phyloP scores from a whole-genome alignment of 2,113 vertebrate genomes.

The Psophia crepitans region DNA sequence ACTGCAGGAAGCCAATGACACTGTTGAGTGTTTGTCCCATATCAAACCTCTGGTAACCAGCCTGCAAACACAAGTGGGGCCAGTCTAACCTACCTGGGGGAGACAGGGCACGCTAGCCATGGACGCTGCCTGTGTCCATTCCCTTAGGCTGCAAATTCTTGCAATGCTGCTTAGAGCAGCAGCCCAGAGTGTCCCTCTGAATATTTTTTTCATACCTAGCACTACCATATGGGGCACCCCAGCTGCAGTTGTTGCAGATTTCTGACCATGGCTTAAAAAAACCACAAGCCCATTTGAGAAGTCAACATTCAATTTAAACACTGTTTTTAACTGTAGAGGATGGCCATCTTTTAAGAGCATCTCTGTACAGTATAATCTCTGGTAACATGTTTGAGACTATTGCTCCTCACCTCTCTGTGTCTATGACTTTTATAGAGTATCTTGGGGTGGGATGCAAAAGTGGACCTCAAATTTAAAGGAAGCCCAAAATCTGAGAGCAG shows the following conservation, averaged over 20 bases:
- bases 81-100: background rate
- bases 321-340: background rate
- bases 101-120: background rate
- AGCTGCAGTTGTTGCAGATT: background rate
- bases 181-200: background rate
- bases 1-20: background rate
- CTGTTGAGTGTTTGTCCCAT: background rate
- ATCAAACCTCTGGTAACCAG: background rate
- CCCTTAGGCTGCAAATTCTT: background rate
- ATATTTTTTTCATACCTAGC: background rate
- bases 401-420: background rate
- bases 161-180: background rate
- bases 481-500: background rate
- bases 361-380: background rate
- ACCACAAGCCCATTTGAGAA: accelerated
- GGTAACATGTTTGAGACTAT: background rate
- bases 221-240: background rate
- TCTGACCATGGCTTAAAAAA: background rate
- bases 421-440: background rate
- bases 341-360: background rate
- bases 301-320: background rate
- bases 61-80: background rate
- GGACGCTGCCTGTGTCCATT: background rate
- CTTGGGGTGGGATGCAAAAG: background rate
- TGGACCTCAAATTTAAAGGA: background rate